Percentiles rank a stretch among this genome's conserved stretches.
These are phyloP conservation scores for Myzus persicae DNA, from an alignment of 1,140 invertebrate genomes.

Conservation along the genomic window DNA sequence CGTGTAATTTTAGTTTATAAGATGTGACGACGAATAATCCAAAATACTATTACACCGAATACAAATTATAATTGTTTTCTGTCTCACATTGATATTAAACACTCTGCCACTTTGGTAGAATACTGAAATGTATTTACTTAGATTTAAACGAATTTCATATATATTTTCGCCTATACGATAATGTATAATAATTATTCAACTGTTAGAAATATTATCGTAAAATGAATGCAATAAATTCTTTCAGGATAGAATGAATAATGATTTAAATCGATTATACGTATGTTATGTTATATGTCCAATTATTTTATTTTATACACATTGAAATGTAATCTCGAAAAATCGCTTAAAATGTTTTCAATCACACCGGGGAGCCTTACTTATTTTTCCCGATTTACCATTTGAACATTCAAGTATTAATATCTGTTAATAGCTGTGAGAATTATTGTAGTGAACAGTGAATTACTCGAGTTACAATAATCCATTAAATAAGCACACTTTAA, in stretches of 20 bases:
- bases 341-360: not conserved
- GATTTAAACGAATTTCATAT: not conserved
- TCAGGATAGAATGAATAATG: not conserved
- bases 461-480: not conserved
- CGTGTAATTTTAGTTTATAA: not conserved
- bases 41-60: not conserved
- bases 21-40: not conserved
- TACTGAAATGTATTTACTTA: not conserved
- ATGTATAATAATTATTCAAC: not conserved
- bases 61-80: not conserved
- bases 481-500: not conserved
- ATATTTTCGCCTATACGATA: not conserved
- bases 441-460: not conserved
- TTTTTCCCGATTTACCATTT: not conserved
- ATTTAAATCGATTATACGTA: not conserved
- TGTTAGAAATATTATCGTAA: not conserved
- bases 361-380: not conserved
- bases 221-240: too few relatives aligned
- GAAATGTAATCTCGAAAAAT: not conserved
- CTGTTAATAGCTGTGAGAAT: not conserved
- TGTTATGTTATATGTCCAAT: not conserved
- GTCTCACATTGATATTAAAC: not conserved
- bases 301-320: not conserved
- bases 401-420: too few relatives aligned
- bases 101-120: not conserved